phyloP scores from a whole-genome alignment of 2,797 vertebrate genomes.

The Pangasius sanitwongsei region DNA sequence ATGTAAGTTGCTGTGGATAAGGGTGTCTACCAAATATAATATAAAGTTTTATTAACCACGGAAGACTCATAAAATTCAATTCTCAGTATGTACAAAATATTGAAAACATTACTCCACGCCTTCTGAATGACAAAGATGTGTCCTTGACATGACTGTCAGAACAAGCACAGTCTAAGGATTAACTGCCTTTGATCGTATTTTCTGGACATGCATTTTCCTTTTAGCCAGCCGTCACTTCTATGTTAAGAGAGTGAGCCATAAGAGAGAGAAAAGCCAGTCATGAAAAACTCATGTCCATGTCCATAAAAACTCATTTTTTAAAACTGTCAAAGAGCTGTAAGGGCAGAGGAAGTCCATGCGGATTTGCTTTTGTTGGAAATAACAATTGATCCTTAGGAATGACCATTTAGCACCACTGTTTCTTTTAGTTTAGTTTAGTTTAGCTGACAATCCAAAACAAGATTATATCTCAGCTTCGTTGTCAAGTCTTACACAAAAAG shows the following conservation, averaged over 20 bases:
- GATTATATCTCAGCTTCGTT: not conserved
- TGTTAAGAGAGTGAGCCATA: not conserved
- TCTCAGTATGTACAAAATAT: not conserved
- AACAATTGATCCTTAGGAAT: not conserved
- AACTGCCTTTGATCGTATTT: not conserved
- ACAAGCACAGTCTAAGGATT: not conserved
- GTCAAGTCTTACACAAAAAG: not conserved
- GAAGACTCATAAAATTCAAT: no score
- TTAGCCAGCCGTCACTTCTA: not conserved
- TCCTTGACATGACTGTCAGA: not conserved
- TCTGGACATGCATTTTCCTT: not conserved
- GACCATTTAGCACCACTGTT: not conserved
- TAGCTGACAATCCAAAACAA: not conserved
- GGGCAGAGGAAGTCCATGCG: not conserved
- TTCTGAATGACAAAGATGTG: not conserved
- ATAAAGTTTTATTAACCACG: not conserved
- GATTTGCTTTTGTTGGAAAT: not conserved
- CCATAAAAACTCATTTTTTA: not conserved
- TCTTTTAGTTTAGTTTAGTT: not conserved
- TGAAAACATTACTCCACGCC: not conserved
- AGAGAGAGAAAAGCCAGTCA: not conserved
- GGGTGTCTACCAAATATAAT: no score
- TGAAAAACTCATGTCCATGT: not conserved
- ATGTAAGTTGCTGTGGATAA: no score
- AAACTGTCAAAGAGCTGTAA: not conserved